Conservation (phyloP, 2,797 vertebrate species). For the Champsocephalus gunnari region DNA sequence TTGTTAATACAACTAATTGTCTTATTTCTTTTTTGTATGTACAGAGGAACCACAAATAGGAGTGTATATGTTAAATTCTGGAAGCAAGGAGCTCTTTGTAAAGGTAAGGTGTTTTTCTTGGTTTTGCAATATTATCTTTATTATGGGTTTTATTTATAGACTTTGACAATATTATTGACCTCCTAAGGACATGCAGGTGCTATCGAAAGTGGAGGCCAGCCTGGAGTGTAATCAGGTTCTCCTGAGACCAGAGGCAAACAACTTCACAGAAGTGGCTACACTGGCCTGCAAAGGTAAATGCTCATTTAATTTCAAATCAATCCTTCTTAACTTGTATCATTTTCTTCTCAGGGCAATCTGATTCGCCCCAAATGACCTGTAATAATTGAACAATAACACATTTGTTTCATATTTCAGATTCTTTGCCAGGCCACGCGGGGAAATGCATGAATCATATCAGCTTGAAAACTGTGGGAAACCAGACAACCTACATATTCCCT, state of each 20-base stretch:
- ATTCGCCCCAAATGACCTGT: neutral
- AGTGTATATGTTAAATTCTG: constrained; percentile 93
- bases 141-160: neutral
- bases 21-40: constrained; percentile 46
- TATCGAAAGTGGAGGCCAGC: constrained; percentile 85
- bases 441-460: constrained; percentile 80
- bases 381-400: neutral
- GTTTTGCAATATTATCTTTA: neutral
- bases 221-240: constrained; percentile 89
- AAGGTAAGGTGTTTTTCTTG: constrained; percentile 86
- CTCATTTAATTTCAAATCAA: neutral
- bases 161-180: constrained; percentile 26
- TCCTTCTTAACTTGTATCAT: neutral
- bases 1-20: neutral
- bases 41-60: constrained; percentile 89
- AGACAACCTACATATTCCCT: constrained; percentile 84
- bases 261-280: constrained; percentile 93
- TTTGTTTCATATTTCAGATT: constrained; percentile 73
- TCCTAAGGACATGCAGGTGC: constrained; percentile 89
- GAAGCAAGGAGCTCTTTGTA: constrained; percentile 89
- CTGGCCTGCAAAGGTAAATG: constrained; percentile 91
- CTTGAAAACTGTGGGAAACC: constrained; percentile 77
- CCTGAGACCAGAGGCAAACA: constrained; percentile 88
- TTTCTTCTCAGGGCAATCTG: neutral
- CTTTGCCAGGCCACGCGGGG: constrained; percentile 76